A percentile compares a stretch with the other conserved stretches of the same genome.
Evolutionary conservation across 2,113 vertebrate species (phyloP).

Genomic region (Trochalopteron elliotii): DNA sequence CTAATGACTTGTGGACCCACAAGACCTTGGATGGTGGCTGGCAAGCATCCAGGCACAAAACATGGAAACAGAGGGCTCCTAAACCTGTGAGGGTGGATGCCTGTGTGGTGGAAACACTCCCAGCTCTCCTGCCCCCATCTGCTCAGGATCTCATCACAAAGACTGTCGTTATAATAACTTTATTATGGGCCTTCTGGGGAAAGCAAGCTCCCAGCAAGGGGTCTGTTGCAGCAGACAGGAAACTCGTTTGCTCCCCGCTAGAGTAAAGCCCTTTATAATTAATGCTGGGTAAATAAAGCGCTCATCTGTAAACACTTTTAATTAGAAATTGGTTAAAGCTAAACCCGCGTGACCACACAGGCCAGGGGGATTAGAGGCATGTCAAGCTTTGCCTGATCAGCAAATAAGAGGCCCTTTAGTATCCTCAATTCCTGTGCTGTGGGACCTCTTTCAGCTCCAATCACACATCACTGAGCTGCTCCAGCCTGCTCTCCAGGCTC

Average conservation of each 20-base stretch:
- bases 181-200: slow-evolving; percentile 51
- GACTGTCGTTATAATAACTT: slow-evolving; percentile 46
- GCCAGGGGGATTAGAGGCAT: slow-evolving; percentile 49
- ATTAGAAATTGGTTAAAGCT: slow-evolving; percentile 57
- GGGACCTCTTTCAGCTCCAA: slow-evolving; percentile 59
- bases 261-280: slow-evolving; percentile 75
- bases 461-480: slow-evolving; percentile 30
- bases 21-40: slow-evolving; percentile 17
- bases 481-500: slow-evolving; percentile 54
- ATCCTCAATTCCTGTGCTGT: slow-evolving; percentile 56
- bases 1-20: slow-evolving; percentile 7
- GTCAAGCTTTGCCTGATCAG: slow-evolving; percentile 61
- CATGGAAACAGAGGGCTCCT: neutral
- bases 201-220: neutral
- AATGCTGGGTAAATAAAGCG: slow-evolving; percentile 63
- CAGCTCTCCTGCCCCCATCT: slow-evolving; percentile 8
- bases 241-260: neutral
- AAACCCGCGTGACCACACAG: slow-evolving; percentile 35
- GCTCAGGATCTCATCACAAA: slow-evolving; percentile 51
- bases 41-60: neutral
- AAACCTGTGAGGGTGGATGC: neutral
- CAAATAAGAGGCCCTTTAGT: slow-evolving; percentile 70
- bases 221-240: slow-evolving; percentile 49
- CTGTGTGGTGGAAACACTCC: neutral
- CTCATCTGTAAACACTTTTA: slow-evolving; percentile 75